Base-by-base conservation (phyloP, 2,113 vertebrate species). In the Ceyx margarethae region DNA sequence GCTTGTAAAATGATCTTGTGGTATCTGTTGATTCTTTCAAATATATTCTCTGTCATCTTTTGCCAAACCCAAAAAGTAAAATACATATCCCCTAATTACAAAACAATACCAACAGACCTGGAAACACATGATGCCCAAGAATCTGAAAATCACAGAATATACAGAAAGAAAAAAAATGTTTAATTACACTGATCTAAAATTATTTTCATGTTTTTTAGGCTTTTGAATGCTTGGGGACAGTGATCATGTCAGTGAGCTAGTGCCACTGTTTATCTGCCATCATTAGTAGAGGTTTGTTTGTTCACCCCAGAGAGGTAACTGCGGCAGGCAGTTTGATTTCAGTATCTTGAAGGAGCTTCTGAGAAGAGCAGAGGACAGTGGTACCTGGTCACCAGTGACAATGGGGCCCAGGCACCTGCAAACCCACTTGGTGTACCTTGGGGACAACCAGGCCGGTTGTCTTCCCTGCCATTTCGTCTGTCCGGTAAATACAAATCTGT, bases 31-130 rank as follows among this genome's bases (percentile, higher is more conserved):
- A 62, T 57, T 61, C 60, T 61, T 81, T 57, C 43, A 62, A 87
- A 68, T 11, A 29, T 12, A 3, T 51, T 61, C 1, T 2, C 29
- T 3, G 61, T 25, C 0, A 3, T 31, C 31, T 61, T 60, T 28
- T 78, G 14, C 13, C 40, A 73, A 68, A 79, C 56, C 20, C 5
- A 69, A 56, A 76, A 28, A 82, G 9, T 31, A 16, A 48, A 78
- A 43, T 3, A 71, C 53, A 17, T 40, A 80, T 33, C 10, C 6
- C 31, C 20, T 37, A 40, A 31, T 35, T 57, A 25, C 15, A 80
- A 75, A 53, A 17, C 64, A 58, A 58, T 37, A 75, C 11, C 22
- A 71, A 51, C 45, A 73, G 26, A 51, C 15, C 40, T 73, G 42
- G 29, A 50, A 87, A 81, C 84, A 69, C 1, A 0, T 21, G 54